A percentile compares a stretch with the other conserved stretches of the same genome.
Evolutionary conservation across 1,140 invertebrate species (phyloP).

Genomic region (Drosophila hydei): DNA sequence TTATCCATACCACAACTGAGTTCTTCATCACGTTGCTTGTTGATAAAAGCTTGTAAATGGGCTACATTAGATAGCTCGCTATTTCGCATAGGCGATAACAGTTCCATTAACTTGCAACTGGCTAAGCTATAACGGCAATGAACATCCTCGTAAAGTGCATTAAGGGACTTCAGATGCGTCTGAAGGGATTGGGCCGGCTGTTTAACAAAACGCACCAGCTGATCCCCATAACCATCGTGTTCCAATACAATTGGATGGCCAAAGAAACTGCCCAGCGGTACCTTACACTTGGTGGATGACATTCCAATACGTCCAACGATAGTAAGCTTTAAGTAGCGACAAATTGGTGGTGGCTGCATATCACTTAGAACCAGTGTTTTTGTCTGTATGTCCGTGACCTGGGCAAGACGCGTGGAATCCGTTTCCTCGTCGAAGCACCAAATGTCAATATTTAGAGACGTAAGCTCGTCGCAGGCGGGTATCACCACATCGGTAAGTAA

Average conservation of each 20-base stretch:
- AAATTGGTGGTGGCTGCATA: constrained; percentile 94
- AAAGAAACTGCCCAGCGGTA: constrained; percentile 96
- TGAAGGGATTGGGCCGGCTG: constrained; percentile 59
- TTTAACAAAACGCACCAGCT: constrained; percentile 72
- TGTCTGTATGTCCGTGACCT: constrained; percentile 92
- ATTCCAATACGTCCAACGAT: constrained; percentile 95
- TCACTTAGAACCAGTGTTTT: constrained; percentile 93
- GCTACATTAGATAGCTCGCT: constrained; percentile 91
- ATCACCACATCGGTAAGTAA: constrained; percentile 94
- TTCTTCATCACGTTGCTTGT: constrained; percentile 87
- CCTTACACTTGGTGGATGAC: constrained; percentile 94
- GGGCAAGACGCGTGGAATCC: constrained; percentile 93
- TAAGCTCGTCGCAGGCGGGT: constrained; percentile 93
- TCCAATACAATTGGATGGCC: constrained; percentile 93
- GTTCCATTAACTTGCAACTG: constrained; percentile 90
- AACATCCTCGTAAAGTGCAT: constrained; percentile 89
- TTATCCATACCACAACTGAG: constrained; percentile 85
- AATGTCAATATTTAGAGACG: constrained; percentile 94
- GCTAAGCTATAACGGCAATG: constrained; percentile 93
- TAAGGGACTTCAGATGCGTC: constrained; percentile 73
- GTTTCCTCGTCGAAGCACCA: constrained; percentile 93
- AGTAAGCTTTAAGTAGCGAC: constrained; percentile 94
- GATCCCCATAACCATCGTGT: constrained; percentile 87
- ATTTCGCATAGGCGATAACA: constrained; percentile 90
- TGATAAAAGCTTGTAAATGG: constrained; percentile 92